Conservation (phyloP, 2,113 vertebrate species). For the Neotoma lepida region DNA sequence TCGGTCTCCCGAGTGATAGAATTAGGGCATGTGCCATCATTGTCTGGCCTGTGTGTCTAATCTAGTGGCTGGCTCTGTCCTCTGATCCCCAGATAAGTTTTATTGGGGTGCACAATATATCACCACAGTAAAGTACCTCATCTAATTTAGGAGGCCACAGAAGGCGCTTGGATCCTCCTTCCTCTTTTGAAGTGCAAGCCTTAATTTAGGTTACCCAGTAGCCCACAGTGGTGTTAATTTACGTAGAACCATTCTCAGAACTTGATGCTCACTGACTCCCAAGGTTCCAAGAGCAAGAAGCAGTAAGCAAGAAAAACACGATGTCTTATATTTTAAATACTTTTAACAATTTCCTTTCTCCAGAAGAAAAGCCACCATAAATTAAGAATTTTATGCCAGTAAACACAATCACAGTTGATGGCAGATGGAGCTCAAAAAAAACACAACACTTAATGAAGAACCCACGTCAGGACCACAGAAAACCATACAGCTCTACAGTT, state of each 20-base stretch:
- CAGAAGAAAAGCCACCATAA: background rate
- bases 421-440: slow-evolving; percentile 20
- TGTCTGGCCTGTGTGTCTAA: too few relatives aligned
- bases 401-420: background rate
- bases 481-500: background rate
- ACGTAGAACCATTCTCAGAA: background rate
- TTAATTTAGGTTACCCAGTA: background rate
- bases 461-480: slow-evolving; percentile 41
- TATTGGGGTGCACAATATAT: too few relatives aligned
- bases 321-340: background rate
- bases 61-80: too few relatives aligned
- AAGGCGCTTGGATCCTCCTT: background rate
- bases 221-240: background rate
- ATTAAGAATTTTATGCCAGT: background rate
- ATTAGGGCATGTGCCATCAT: too few relatives aligned
- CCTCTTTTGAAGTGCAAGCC: background rate
- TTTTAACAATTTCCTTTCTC: background rate
- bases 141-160: slow-evolving; percentile 10
- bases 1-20: too few relatives aligned
- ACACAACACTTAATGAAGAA: slow-evolving; percentile 40
- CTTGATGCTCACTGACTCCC: background rate
- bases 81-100: too few relatives aligned
- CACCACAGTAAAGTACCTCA: background rate
- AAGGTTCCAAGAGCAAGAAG: background rate
- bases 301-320: background rate